phyloP scores from a whole-genome alignment of 2,888 invertebrate genomes.

The Nomada goodeniana region DNA sequence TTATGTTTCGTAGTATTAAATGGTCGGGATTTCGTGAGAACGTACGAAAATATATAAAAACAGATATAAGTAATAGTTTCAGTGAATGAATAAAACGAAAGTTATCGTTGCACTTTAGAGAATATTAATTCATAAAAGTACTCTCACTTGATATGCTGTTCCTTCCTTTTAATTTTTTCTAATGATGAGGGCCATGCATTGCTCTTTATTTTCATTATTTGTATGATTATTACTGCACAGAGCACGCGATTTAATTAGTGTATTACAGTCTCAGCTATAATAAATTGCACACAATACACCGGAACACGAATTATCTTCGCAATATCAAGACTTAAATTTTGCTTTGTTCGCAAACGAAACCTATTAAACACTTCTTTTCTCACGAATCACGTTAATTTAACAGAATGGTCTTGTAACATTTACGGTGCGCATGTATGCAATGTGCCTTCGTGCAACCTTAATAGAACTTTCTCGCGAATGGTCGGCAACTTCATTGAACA shows the following conservation, averaged over 20 bases:
- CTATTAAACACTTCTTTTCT: background rate
- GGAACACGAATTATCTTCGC: background rate
- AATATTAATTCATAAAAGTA: background rate
- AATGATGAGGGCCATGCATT: background rate
- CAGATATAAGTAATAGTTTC: too few species aligned
- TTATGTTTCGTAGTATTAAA: too few species aligned
- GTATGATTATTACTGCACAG: background rate
- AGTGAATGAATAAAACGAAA: too few species aligned
- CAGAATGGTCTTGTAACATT: constrained; percentile 39
- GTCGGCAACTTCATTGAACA: constrained; percentile 62
- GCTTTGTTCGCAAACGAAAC: constrained; percentile 27
- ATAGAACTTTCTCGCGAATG: constrained; percentile 56
- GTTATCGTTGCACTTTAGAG: background rate
- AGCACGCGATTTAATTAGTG: background rate
- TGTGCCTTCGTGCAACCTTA: constrained; percentile 33
- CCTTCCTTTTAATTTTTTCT: background rate
- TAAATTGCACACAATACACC: background rate
- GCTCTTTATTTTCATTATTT: background rate
- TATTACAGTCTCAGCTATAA: background rate
- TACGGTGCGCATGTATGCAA: constrained; percentile 9
- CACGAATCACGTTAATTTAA: constrained; percentile 15
- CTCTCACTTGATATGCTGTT: background rate
- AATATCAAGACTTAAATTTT: background rate
- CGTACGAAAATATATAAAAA: too few species aligned
- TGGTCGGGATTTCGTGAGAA: too few species aligned